Percentiles rank a stretch among this genome's conserved stretches.
Evolutionary conservation across 2,797 vertebrate genomes (phyloP).

Genomic region (Notamacropus eugenii): DNA sequence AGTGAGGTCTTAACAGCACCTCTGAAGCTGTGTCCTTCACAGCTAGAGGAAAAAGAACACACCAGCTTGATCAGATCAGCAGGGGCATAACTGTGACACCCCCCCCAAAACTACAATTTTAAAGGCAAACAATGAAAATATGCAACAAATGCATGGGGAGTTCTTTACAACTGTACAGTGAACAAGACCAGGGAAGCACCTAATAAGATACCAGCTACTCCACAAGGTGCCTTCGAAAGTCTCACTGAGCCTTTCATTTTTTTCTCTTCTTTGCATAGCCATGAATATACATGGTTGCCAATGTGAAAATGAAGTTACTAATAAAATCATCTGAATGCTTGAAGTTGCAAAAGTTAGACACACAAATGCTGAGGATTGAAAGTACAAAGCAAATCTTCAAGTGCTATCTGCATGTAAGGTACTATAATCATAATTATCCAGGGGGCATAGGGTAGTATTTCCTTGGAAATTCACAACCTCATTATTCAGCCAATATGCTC

Average conservation of each 20-base stretch:
- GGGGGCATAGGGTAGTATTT: not conserved
- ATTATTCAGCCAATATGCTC: not conserved
- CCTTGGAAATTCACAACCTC: not conserved
- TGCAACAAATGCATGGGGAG: not conserved
- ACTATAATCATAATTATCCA: not conserved
- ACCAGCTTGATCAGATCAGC: not conserved
- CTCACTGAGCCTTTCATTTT: not conserved
- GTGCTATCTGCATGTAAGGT: not conserved
- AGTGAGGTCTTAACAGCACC: not conserved
- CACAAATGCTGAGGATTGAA: not conserved
- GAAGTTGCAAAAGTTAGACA: not conserved
- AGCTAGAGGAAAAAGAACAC: not conserved
- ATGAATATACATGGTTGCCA: not conserved
- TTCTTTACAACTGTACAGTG: not conserved
- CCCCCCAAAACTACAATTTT: not conserved
- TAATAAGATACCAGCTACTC: not conserved
- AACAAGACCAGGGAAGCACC: not conserved
- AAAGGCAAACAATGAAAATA: not conserved
- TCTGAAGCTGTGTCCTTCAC: not conserved
- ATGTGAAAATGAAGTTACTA: not conserved
- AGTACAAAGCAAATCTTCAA: not conserved
- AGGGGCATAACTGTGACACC: not conserved
- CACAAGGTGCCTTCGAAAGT: not conserved
- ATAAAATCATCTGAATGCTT: not conserved
- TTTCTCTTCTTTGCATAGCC: not conserved